Evolutionary conservation across 2,797 vertebrate species (phyloP).

Genomic region (Falco columbarius): DNA sequence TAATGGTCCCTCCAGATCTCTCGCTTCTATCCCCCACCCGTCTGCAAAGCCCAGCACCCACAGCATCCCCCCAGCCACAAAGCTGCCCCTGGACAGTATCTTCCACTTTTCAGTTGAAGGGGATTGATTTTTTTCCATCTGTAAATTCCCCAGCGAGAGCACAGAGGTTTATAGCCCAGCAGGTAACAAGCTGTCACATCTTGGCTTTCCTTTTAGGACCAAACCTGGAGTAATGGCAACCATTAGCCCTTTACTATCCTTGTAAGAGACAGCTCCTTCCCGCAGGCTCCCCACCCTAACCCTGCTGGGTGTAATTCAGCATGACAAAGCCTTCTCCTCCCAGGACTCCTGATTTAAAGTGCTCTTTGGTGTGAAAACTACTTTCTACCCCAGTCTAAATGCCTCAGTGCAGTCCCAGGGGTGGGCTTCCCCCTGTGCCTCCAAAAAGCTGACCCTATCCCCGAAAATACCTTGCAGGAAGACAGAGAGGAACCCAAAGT

Average conservation of each 20-base stretch:
- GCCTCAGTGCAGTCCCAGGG: background rate
- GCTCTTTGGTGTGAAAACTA: background rate
- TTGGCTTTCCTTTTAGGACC: background rate
- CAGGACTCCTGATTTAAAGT: background rate
- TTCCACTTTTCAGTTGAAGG: background rate
- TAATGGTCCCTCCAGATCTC: background rate
- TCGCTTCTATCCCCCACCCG: background rate
- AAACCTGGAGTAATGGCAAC: background rate
- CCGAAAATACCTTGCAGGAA: background rate
- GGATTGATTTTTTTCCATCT: background rate
- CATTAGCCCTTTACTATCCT: background rate
- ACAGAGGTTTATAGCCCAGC: background rate
- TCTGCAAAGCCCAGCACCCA: background rate
- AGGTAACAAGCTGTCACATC: background rate
- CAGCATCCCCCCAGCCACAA: background rate
- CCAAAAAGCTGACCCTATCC: background rate
- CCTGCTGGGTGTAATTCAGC: background rate
- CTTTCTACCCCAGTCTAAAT: background rate
- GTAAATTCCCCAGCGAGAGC: background rate
- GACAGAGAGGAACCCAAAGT: background rate
- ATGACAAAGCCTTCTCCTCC: background rate
- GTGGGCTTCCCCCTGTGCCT: background rate
- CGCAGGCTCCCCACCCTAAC: background rate
- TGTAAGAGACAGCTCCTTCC: background rate
- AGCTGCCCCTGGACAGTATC: background rate